phyloP scores from a whole-genome alignment of 64 coral and sea anemone species.

The Pachyseris speciosa region DNA sequence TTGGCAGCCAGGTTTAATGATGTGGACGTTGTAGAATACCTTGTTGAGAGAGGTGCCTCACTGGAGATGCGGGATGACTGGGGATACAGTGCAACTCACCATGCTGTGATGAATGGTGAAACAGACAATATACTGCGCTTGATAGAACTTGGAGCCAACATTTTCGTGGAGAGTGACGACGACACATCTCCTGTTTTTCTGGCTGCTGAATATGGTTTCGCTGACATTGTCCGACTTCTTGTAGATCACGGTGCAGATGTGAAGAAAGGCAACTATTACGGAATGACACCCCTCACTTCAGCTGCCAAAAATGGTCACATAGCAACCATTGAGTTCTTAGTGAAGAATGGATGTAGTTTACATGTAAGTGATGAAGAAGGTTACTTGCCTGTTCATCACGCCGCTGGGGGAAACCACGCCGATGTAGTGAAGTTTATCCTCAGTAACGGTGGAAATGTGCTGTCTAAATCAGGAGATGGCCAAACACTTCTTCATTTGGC shows the following conservation, averaged over 20 bases:
- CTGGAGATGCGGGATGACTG: not conserved
- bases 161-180: not conserved
- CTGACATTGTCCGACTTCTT: not conserved
- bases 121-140: not conserved
- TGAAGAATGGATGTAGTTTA: not conserved
- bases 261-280: not conserved
- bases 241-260: not conserved
- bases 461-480: not conserved
- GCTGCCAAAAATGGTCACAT: not conserved
- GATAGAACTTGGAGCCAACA: not conserved
- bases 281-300: not conserved
- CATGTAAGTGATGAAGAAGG: not conserved
- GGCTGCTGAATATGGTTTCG: not conserved
- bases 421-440: constrained; percentile 9
- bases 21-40: constrained; percentile 13
- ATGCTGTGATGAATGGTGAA: not conserved
- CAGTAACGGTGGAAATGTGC: not conserved
- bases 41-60: constrained; percentile 9
- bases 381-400: not conserved
- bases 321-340: not conserved
- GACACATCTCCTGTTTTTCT: not conserved
- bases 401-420: not conserved
- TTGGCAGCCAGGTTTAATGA: constrained; percentile 66
- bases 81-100: not conserved
- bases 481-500: not conserved